Evolutionary conservation across 2,113 vertebrate genomes (phyloP).

Genomic region (Sisor rabdophorus): DNA sequence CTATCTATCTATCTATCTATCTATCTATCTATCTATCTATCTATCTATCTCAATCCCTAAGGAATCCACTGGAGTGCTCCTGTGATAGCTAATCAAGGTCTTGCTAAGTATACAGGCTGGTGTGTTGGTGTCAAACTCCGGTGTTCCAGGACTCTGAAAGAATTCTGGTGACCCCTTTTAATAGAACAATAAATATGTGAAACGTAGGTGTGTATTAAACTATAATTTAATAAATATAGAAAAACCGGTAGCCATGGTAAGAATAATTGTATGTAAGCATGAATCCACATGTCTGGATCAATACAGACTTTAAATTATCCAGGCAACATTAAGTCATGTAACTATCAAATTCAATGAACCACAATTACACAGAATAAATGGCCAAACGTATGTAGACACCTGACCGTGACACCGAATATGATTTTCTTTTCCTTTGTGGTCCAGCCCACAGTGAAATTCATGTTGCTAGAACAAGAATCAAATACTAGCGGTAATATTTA

Average conservation of each 20-base stretch:
- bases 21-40: too few species aligned
- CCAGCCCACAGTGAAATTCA: background rate
- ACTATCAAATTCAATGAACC: background rate
- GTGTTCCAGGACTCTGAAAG: too few species aligned
- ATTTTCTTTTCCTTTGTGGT: background rate
- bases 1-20: too few species aligned
- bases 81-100: too few species aligned
- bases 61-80: too few species aligned
- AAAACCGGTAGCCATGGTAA: background rate
- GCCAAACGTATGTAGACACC: background rate
- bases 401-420: background rate
- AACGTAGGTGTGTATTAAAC: background rate
- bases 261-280: background rate
- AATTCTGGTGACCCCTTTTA: too few species aligned
- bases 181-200: too few species aligned
- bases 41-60: too few species aligned
- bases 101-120: too few species aligned
- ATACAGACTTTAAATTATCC: background rate
- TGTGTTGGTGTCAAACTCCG: too few species aligned
- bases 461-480: background rate
- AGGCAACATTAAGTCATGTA: background rate
- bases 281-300: background rate
- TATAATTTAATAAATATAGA: background rate
- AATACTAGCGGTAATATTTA: background rate
- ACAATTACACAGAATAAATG: background rate